phyloP scores from a whole-genome alignment of 2,797 vertebrate species.

The Trichosurus vulpecula region DNA sequence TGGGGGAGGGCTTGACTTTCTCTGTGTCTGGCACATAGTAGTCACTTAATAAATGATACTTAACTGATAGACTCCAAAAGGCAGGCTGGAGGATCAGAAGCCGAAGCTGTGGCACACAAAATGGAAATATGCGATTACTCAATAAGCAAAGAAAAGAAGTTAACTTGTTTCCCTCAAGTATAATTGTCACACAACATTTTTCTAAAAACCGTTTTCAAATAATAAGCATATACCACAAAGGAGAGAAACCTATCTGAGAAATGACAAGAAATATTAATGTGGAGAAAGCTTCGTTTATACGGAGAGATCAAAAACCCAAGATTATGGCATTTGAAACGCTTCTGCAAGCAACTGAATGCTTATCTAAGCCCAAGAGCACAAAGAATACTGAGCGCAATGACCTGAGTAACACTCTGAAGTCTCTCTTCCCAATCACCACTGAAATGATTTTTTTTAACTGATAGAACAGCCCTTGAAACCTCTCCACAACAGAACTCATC shows the following conservation, averaged over 20 bases:
- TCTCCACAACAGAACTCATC: not conserved
- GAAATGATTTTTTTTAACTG: not conserved
- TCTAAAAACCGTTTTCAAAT: not conserved
- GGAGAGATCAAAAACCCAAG: not conserved
- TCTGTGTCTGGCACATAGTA: no score
- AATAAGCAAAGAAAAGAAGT: no score
- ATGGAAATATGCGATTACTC: no score
- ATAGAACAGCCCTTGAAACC: not conserved
- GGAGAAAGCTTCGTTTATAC: not conserved
- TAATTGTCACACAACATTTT: slow-evolving; percentile 6
- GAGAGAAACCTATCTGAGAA: not conserved
- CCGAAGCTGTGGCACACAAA: no score
- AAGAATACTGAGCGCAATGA: not conserved
- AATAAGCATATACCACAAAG: not conserved
- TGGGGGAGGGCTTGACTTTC: no score
- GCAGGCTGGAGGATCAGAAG: no score
- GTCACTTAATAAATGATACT: no score
- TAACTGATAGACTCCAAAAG: no score
- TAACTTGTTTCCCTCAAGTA: no score
- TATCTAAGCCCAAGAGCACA: not conserved
- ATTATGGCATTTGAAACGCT: not conserved
- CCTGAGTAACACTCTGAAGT: not conserved
- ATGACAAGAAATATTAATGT: not conserved
- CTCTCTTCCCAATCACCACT: not conserved
- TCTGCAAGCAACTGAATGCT: not conserved